phyloP scores from a whole-genome alignment of 1,140 invertebrate species.

The Oppia nitens region DNA sequence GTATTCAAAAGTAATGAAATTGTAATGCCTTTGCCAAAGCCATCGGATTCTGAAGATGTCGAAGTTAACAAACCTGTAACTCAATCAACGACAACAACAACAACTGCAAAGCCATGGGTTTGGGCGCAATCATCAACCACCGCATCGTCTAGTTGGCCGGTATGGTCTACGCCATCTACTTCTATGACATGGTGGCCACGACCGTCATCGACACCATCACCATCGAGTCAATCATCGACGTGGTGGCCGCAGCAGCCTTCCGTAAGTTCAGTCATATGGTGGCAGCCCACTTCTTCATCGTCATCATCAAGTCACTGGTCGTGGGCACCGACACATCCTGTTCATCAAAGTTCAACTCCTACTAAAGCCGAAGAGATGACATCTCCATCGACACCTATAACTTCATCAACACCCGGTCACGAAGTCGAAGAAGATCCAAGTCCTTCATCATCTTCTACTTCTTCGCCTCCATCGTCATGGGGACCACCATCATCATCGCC shows the following conservation, averaged over 20 bases:
- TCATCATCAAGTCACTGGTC: background rate
- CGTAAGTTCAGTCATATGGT: constrained; percentile 2
- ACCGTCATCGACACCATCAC: background rate
- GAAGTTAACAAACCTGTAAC: background rate
- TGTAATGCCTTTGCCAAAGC: constrained; percentile 7
- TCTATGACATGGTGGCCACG: constrained; percentile 11
- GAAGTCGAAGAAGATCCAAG: background rate
- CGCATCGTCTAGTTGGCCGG: background rate
- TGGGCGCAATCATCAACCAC: background rate
- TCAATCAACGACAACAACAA: constrained; percentile 3
- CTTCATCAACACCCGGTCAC: background rate
- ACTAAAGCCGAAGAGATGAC: background rate
- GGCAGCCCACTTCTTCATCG: constrained; percentile 1
- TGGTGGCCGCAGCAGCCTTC: constrained; percentile 5
- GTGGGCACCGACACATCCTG: background rate
- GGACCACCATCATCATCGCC: too few relatives aligned
- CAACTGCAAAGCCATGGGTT: background rate
- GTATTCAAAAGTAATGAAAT: constrained; percentile 17
- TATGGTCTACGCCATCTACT: background rate
- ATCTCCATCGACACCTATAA: background rate
- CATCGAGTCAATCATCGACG: background rate
- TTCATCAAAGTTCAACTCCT: background rate
- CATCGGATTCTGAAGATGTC: background rate
- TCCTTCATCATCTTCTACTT: background rate
- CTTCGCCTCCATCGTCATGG: background rate